phyloP scores from a whole-genome alignment of 2,113 vertebrate genomes.

The Emydura subglobosa region DNA sequence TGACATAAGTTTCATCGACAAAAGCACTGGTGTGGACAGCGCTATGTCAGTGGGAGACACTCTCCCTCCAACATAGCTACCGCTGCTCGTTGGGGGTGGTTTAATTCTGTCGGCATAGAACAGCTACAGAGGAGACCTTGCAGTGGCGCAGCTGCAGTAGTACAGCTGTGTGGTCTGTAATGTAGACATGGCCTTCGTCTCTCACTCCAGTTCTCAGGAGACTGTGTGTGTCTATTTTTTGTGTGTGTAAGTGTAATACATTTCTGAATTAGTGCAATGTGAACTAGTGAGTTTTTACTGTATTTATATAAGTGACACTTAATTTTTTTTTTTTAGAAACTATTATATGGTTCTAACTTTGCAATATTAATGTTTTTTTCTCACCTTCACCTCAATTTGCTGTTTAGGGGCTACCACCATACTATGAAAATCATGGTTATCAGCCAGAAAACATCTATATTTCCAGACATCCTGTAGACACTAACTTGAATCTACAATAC shows the following conservation, averaged over 20 bases:
- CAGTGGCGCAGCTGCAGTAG: no score
- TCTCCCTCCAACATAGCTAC: no score
- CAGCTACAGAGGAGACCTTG: no score
- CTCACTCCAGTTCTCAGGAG: neutral
- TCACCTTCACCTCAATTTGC: accelerated
- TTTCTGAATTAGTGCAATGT: neutral
- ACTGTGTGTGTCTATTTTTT: neutral
- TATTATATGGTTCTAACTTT: accelerated
- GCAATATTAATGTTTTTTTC: no score
- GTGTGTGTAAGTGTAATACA: accelerated
- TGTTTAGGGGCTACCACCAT: slow-evolving; percentile 58
- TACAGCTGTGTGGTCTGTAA: no score
- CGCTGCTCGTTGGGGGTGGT: no score
- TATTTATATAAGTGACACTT: neutral
- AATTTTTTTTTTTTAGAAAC: neutral
- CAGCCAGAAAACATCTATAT: slow-evolving; percentile 63
- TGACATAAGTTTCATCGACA: no score
- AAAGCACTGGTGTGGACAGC: no score
- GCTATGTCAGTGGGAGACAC: no score
- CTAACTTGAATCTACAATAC: neutral
- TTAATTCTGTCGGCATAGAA: no score
- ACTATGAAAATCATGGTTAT: slow-evolving; percentile 81
- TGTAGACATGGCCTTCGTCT: neutral
- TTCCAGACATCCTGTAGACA: neutral
- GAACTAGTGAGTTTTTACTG: neutral